Evolutionary conservation across 2,797 vertebrate genomes (phyloP).

Genomic region (Lutjanus campechanus): DNA sequence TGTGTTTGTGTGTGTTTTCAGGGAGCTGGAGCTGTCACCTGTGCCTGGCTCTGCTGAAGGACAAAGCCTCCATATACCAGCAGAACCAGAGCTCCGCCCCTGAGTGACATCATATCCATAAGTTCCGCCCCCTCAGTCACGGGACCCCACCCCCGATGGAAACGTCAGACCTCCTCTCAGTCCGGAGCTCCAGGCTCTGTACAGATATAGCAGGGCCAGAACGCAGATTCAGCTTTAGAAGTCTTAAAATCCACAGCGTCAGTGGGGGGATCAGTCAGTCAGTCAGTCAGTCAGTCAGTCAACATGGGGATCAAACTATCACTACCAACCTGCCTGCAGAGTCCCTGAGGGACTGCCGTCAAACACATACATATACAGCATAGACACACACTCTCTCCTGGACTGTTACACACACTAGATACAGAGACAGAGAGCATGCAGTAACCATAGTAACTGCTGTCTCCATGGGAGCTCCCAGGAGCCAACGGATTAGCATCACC

Average conservation of each 20-base stretch:
- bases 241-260: slow-evolving; percentile 49
- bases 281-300: slow-evolving; percentile 35
- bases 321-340: slow-evolving; percentile 67
- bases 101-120: slow-evolving; percentile 73
- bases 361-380: slow-evolving; percentile 54
- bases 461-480: slow-evolving; percentile 68
- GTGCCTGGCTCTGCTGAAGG: slow-evolving; percentile 97
- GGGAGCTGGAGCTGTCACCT: slow-evolving; percentile 99
- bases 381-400: slow-evolving; percentile 49
- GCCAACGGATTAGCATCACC: slow-evolving; percentile 68
- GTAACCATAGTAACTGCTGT: slow-evolving; percentile 78
- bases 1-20: slow-evolving; percentile 58
- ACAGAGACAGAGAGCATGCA: slow-evolving; percentile 61
- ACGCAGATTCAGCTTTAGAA: slow-evolving; percentile 64
- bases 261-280: slow-evolving; percentile 23
- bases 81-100: slow-evolving; percentile 91
- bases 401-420: slow-evolving; percentile 70
- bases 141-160: slow-evolving; percentile 39
- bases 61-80: slow-evolving; percentile 98
- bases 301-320: slow-evolving; percentile 59
- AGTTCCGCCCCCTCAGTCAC: slow-evolving; percentile 49
- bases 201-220: slow-evolving; percentile 69
- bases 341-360: slow-evolving; percentile 39
- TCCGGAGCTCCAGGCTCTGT: slow-evolving; percentile 49
- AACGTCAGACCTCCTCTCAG: slow-evolving; percentile 64